These are phyloP conservation scores for Trichoplusia ni DNA, from an alignment of 1,140 invertebrate genomes.

Conservation along the genomic window DNA sequence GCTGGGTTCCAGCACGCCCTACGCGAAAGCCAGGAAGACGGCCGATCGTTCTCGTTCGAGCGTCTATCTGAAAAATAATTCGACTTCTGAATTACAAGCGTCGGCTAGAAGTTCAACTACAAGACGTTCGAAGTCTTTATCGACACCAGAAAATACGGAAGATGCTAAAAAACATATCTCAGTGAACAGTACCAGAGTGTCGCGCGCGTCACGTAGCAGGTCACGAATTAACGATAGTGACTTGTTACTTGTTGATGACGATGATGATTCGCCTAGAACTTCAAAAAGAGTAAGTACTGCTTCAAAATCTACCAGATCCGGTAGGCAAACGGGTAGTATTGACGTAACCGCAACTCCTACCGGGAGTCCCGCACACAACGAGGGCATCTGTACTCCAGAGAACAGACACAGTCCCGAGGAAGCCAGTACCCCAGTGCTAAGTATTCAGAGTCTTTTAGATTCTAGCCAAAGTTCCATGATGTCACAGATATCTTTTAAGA, in stretches of 20 bases:
- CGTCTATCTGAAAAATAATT: too few species aligned
- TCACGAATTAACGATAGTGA: constrained; percentile 60
- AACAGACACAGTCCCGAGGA: constrained; percentile 55
- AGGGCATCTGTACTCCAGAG: constrained; percentile 57
- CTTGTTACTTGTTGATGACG: constrained; percentile 42
- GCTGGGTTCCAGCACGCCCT: constrained; percentile 58
- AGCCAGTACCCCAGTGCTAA: constrained; percentile 59
- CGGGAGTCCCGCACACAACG: constrained; percentile 9
- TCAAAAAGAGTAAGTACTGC: constrained; percentile 41
- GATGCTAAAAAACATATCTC: constrained; percentile 31
- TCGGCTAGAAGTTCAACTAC: not conserved
- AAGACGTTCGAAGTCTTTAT: constrained; percentile 36
- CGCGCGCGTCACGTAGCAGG: constrained; percentile 45
- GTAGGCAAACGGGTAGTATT: not conserved
- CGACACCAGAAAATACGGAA: constrained; percentile 42
- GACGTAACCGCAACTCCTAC: not conserved
- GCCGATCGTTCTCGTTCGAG: not conserved
- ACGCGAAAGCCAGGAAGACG: constrained; percentile 26
- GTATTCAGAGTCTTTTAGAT: constrained; percentile 61
- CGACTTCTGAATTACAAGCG: not conserved
- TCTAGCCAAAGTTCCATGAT: constrained; percentile 44
- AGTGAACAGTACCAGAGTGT: constrained; percentile 37
- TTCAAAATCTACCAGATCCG: constrained; percentile 15
- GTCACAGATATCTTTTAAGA: constrained; percentile 28
- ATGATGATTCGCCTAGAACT: constrained; percentile 51